phyloP scores from a whole-genome alignment of 1,140 invertebrate genomes.

The Ceratosolen solmsi region DNA sequence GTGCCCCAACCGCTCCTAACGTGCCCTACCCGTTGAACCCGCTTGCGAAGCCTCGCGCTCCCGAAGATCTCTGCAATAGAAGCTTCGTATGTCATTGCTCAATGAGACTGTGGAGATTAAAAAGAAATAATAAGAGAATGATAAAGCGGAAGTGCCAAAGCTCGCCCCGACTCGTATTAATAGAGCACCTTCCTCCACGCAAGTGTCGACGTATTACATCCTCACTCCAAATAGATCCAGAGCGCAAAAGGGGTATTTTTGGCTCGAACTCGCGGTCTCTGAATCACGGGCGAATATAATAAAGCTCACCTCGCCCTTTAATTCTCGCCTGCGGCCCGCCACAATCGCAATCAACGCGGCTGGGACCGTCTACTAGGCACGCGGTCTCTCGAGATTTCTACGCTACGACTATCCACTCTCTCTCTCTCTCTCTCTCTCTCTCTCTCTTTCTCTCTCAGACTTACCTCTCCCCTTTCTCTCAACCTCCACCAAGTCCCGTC shows the following conservation, averaged over 20 bases:
- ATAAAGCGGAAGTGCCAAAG: not conserved
- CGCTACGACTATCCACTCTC: no score
- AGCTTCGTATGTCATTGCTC: no score
- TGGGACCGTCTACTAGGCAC: constrained; percentile 21
- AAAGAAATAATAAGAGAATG: no score
- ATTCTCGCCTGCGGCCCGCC: constrained; percentile 57
- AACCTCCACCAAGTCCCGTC: no score
- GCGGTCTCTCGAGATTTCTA: not conserved
- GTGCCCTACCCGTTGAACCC: no score
- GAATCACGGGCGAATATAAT: constrained; percentile 54
- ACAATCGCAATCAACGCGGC: constrained; percentile 57
- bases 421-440: no score
- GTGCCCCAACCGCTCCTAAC: not conserved
- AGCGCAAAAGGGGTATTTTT: constrained; percentile 16
- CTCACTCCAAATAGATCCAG: constrained; percentile 2
- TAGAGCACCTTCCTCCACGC: not conserved
- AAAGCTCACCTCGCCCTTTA: constrained; percentile 59
- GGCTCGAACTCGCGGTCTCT: not conserved
- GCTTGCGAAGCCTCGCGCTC: no score
- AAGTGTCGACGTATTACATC: not conserved
- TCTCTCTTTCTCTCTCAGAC: no score
- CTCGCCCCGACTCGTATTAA: constrained; percentile 38
- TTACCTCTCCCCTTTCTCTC: no score
- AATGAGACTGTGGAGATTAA: no score
- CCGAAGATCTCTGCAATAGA: no score